Conservation (phyloP, 30 jellyfish, hydroid and myxozoan species). For the Hydra vulgaris region DNA sequence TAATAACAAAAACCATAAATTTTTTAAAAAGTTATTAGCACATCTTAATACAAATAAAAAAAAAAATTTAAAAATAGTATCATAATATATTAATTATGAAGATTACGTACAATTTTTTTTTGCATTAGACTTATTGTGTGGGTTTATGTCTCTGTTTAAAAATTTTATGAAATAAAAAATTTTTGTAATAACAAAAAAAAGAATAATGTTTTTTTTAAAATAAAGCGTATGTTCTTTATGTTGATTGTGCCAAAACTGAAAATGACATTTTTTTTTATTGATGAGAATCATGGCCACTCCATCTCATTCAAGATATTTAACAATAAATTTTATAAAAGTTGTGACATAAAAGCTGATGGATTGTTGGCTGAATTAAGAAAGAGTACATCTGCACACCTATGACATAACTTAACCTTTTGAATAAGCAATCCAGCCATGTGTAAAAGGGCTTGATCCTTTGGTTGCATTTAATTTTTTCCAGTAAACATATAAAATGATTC, state of each 20-base stretch:
- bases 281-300: neutral
- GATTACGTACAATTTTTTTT: neutral
- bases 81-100: neutral
- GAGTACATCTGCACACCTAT: neutral
- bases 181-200: neutral
- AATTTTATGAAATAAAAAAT: neutral
- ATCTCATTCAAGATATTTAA: neutral
- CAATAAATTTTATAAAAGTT: neutral
- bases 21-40: neutral
- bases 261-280: neutral
- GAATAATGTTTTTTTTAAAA: neutral
- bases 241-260: neutral
- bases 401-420: no score
- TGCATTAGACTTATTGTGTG: neutral
- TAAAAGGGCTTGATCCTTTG: neutral
- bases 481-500: neutral
- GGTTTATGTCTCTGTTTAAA: neutral
- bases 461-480: neutral
- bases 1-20: no score
- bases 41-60: neutral
- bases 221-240: neutral
- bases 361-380: neutral
- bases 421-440: neutral
- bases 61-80: neutral
- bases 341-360: neutral